These are phyloP conservation scores for Zaprionus taronus DNA, from an alignment of 1,140 invertebrate species.

Conservation along the genomic window DNA sequence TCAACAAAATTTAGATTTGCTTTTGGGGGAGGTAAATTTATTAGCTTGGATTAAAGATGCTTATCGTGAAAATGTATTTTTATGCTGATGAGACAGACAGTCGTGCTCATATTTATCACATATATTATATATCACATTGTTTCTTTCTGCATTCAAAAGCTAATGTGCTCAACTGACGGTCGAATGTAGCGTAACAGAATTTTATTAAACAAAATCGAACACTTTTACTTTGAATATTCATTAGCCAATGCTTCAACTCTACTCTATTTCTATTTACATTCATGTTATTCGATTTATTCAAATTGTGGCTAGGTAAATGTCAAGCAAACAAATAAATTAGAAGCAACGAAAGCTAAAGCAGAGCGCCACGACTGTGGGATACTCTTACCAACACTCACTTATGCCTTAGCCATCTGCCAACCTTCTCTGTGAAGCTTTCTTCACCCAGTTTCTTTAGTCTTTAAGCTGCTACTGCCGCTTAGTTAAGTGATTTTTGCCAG, in stretches of 20 bases:
- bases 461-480: conserved; percentile 1
- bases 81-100: conserved; percentile 5
- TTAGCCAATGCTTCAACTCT: conserved; percentile 37
- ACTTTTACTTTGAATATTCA: conserved; percentile 74
- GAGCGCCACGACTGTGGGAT: conserved; percentile 46
- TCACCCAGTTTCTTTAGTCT: conserved; percentile 1
- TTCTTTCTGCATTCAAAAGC: neutral
- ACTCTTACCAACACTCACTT: neutral
- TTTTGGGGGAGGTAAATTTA: conserved; percentile 28
- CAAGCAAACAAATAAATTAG: conserved; percentile 29
- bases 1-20: conserved; percentile 42
- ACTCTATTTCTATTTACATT: conserved; percentile 39
- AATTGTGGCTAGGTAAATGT: conserved; percentile 44
- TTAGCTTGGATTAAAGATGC: conserved; percentile 7
- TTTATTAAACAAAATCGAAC: conserved; percentile 68
- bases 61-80: conserved; percentile 12
- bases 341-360: conserved; percentile 10
- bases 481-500: conserved; percentile 26
- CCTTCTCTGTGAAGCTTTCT: neutral
- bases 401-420: too few species aligned
- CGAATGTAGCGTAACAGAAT: conserved; percentile 35
- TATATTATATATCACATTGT: neutral
- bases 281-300: conserved; percentile 65
- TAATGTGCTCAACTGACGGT: conserved; percentile 1
- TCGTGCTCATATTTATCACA: neutral